Conservation (phyloP, 2,113 vertebrate genomes). For the Zeus faber region DNA sequence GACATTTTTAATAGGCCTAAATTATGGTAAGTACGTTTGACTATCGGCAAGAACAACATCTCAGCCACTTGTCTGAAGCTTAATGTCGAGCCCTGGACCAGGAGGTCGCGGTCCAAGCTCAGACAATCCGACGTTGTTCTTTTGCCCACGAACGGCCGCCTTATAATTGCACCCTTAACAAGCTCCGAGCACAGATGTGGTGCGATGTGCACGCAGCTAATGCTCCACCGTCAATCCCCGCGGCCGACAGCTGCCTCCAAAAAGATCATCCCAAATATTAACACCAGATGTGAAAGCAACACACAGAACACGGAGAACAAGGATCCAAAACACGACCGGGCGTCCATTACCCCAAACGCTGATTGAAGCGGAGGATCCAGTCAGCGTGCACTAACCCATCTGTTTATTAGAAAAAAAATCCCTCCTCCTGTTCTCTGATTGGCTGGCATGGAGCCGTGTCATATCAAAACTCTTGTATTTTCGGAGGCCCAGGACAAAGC, state of each 20-base stretch:
- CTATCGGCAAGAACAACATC: too few species aligned
- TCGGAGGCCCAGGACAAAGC: conserved; percentile 34
- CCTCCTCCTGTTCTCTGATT: conserved; percentile 32
- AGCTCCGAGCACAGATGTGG: conserved; percentile 45
- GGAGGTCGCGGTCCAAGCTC: too few species aligned
- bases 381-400: conserved; percentile 52
- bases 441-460: conserved; percentile 33
- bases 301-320: conserved; percentile 34
- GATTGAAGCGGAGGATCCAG: conserved; percentile 33
- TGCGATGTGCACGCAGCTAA: conserved; percentile 57
- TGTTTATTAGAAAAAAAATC: conserved; percentile 50
- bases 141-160: too few species aligned
- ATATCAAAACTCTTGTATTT: conserved; percentile 32
- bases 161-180: too few species aligned
- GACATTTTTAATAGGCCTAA: too few species aligned
- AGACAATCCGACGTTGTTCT: too few species aligned
- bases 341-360: conserved; percentile 33
- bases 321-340: conserved; percentile 52
- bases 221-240: conserved; percentile 55
- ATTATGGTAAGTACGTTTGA: too few species aligned
- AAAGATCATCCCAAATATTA: conserved; percentile 66
- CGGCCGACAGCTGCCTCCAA: conserved; percentile 65
- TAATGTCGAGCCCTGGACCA: too few species aligned
- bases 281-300: conserved; percentile 62
- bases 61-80: too few species aligned